Evolutionary conservation across 64 coral and sea anemone genomes (phyloP), one percentile per base, ranked within the genome.

Genomic region (Stylophora pistillata): DNA sequence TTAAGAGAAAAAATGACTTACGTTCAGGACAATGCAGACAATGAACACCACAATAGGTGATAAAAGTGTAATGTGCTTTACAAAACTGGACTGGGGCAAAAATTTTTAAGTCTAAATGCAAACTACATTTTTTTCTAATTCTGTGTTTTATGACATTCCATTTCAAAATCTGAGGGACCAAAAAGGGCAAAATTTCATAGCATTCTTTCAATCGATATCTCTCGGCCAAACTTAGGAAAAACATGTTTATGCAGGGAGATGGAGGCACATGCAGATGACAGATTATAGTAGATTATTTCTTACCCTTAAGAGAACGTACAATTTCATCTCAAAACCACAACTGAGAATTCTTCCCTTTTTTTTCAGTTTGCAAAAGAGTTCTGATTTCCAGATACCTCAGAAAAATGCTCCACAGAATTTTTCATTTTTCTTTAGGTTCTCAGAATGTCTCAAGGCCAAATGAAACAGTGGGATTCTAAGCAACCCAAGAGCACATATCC

Each of bases 211-310:
- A 52, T 69, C 60, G 69, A 18, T 10, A 66, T 37, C 69, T 84
- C 60, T 84, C 80, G 80, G 80, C 80, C 80, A 84, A 84, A 84
- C 80, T 84, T 13, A 37, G 62, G 80, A 69, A 58, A 59, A 18
- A 18, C 64, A 27, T 18, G 37, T 47, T 25, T 11, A 25, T 28
- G 20, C 0, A 64, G 14, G 17, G 23, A 64, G 16, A 20, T 11
- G 28, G 56, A 18, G 21, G 29, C 15, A 13, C 0, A 61, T 32
- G 14, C 3, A 0, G 20, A 27, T 4, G 9, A 68, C 58, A n/a
- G 37, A 4, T n/a, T n/a, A n/a, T n/a, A n/a, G n/a, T n/a, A n/a
- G n/a, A n/a, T n/a, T n/a, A n/a, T n/a, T n/a, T n/a, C n/a, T n/a
- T n/a, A n/a, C n/a, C n/a, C n/a, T n/a, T n/a, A n/a, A n/a, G n/a